phyloP scores from a whole-genome alignment of 23 tunicate species.

The Phallusia fumigata region DNA sequence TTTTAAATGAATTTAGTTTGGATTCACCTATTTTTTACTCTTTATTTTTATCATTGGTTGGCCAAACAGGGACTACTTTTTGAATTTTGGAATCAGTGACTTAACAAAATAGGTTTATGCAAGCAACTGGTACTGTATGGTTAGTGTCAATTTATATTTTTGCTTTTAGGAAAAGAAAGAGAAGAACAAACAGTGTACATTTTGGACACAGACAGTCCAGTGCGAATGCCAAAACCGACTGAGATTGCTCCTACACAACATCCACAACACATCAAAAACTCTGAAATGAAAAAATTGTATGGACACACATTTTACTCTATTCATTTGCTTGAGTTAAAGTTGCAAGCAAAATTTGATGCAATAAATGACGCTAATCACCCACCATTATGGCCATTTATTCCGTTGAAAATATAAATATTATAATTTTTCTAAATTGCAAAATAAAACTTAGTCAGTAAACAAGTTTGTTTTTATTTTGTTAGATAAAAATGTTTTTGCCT shows the following conservation, averaged over 20 bases:
- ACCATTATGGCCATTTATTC: constrained; percentile 4
- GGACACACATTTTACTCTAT: not conserved
- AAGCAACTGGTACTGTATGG: not conserved
- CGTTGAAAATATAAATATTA: not conserved
- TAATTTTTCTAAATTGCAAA: too few relatives aligned
- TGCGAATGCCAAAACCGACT: not conserved
- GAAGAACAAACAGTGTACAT: not conserved
- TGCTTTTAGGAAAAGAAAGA: not conserved
- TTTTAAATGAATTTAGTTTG: too few relatives aligned
- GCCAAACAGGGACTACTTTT: too few relatives aligned
- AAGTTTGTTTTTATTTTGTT: too few relatives aligned
- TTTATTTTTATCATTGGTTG: too few relatives aligned
- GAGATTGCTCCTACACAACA: not conserved
- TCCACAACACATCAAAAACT: not conserved
- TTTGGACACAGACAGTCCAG: constrained; percentile 2
- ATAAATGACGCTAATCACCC: not conserved
- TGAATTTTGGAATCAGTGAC: too few relatives aligned
- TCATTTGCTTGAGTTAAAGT: not conserved
- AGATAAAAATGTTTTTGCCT: too few relatives aligned
- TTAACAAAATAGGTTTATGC: not conserved
- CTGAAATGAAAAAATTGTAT: not conserved
- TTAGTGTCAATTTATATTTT: not conserved
- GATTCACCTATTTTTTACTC: too few relatives aligned
- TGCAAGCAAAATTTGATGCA: constrained; percentile 1
- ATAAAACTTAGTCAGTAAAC: too few relatives aligned